Conservation (phyloP, 2,888 invertebrate genomes). For the Ommatoiulus sabulosus region DNA sequence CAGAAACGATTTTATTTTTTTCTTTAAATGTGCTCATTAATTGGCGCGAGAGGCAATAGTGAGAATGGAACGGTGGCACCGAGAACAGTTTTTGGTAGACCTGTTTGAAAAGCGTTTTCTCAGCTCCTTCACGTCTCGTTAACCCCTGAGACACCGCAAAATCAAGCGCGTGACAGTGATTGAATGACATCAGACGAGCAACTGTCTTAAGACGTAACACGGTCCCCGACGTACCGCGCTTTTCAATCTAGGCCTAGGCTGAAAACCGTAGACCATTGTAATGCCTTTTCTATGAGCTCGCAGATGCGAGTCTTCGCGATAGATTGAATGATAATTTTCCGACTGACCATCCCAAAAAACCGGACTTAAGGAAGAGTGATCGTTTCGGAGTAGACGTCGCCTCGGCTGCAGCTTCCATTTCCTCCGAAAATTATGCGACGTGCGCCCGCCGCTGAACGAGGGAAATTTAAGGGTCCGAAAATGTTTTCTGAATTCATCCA, state of each 20-base stretch:
- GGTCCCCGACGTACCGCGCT: background rate
- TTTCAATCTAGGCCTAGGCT: background rate
- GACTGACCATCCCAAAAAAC: background rate
- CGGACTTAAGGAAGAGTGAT: constrained; percentile 10
- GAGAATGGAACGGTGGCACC: background rate
- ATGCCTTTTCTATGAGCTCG: background rate
- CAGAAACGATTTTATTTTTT: background rate
- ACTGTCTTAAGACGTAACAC: constrained; percentile 15
- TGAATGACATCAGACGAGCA: constrained; percentile 15
- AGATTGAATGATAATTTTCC: constrained; percentile 21
- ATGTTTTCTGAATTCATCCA: background rate
- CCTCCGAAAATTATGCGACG: background rate
- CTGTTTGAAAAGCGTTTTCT: background rate
- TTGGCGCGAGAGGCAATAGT: background rate
- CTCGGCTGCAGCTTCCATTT: background rate
- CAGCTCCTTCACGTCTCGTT: constrained; percentile 20
- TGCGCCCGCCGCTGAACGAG: too few relatives aligned
- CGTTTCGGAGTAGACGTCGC: background rate
- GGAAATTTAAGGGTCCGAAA: constrained; percentile 1
- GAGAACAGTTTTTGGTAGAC: background rate
- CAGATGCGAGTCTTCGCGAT: background rate
- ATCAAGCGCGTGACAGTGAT: constrained; percentile 28
- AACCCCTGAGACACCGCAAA: constrained; percentile 22
- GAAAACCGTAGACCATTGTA: background rate
- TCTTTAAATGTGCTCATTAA: background rate